Evolutionary conservation across 2,113 vertebrate species (phyloP).

Genomic region (Corythoichthys intestinalis): DNA sequence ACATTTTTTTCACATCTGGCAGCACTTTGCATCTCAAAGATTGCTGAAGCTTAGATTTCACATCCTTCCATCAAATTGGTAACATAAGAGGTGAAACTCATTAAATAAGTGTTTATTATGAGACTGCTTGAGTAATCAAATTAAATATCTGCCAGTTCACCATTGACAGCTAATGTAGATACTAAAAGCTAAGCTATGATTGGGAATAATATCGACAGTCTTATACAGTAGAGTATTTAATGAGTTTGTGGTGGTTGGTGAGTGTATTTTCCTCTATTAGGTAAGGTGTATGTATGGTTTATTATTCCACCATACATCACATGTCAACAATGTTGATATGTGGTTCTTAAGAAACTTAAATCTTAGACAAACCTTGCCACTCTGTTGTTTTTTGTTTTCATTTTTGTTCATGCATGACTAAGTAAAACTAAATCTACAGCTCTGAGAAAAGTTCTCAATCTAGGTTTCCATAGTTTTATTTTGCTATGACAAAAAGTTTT

Average conservation of each 20-base stretch:
- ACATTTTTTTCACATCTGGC: not conserved
- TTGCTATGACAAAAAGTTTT: conserved; percentile 33
- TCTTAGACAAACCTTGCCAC: no score
- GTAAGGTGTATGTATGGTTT: not conserved
- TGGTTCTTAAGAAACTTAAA: no score
- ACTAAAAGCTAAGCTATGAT: not conserved
- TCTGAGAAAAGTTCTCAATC: conserved; percentile 25
- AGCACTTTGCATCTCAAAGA: not conserved
- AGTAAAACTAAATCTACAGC: conserved; percentile 29
- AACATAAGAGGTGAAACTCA: not conserved
- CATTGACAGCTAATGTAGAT: not conserved
- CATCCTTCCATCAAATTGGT: not conserved
- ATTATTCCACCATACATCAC: no score
- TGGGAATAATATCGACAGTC: no score
- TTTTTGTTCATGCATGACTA: conserved; percentile 17
- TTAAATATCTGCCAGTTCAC: not conserved
- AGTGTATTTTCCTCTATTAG: conserved; percentile 20
- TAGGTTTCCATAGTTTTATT: conserved; percentile 12
- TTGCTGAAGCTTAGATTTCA: not conserved
- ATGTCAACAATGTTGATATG: no score
- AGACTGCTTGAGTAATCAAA: not conserved
- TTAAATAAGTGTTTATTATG: not conserved
- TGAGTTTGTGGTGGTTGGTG: not conserved
- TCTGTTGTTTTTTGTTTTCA: not conserved
- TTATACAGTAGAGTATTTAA: no score